Percentiles rank a stretch among this genome's conserved stretches.
phyloP scores from a whole-genome alignment of 2,797 vertebrate genomes.

The Dicrostonyx torquatus region DNA sequence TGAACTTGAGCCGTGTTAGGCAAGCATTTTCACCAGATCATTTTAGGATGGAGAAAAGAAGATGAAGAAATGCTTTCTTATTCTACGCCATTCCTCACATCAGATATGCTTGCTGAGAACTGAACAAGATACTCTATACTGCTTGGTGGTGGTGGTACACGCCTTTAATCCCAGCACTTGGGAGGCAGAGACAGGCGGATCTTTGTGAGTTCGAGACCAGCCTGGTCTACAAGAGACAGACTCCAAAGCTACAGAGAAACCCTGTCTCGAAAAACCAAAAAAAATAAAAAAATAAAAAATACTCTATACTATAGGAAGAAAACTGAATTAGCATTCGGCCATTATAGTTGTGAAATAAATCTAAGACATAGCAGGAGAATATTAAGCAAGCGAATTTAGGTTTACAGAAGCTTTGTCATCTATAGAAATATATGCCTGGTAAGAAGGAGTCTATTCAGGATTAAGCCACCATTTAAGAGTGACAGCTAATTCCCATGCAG shows the following conservation, averaged over 20 bases:
- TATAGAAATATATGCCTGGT: background rate
- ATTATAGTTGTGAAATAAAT: slow-evolving; percentile 35
- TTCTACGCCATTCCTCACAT: background rate
- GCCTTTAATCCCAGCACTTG: too few relatives aligned
- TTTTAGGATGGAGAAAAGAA: background rate
- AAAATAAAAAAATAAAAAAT: too few relatives aligned
- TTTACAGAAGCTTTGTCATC: background rate
- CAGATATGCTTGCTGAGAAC: background rate
- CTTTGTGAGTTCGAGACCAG: too few relatives aligned
- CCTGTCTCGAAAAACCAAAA: too few relatives aligned
- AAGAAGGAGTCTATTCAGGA: slow-evolving; percentile 22
- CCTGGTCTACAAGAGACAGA: too few relatives aligned
- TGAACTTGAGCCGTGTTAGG: background rate
- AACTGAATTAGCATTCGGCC: background rate
- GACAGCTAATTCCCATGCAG: background rate
- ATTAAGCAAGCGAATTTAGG: slow-evolving; percentile 24
- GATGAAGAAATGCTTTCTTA: background rate
- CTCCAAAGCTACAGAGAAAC: too few relatives aligned
- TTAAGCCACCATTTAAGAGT: slow-evolving; percentile 2
- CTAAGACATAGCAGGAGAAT: slow-evolving; percentile 20
- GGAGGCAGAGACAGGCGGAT: too few relatives aligned
- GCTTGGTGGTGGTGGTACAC: too few relatives aligned
- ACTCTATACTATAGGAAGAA: background rate
- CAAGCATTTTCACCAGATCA: background rate
- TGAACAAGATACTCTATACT: background rate